Evolutionary conservation across 2,888 invertebrate species (phyloP).

Genomic region (Drosophila macrospina): DNA sequence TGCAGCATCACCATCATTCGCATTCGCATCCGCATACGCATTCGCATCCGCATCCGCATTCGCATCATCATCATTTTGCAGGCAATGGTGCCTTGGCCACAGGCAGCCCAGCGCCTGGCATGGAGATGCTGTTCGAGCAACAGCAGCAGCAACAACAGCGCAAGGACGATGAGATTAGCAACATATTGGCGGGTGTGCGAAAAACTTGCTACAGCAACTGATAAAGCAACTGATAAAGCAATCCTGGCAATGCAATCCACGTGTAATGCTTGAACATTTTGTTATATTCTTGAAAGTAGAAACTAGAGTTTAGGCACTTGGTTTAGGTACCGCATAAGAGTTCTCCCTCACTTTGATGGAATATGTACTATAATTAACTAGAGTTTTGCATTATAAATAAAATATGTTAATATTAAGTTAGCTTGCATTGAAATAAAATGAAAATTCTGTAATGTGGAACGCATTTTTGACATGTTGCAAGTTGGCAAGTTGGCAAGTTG

Average conservation of each 20-base stretch:
- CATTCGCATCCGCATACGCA: constrained; percentile 32
- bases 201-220: constrained; percentile 94
- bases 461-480: constrained; percentile 23
- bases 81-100: constrained; percentile 33
- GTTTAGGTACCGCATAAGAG: constrained; percentile 45
- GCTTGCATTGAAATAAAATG: constrained; percentile 61
- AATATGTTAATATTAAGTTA: constrained; percentile 52
- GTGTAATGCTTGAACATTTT: constrained; percentile 5
- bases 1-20: constrained; percentile 52
- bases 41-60: constrained; percentile 39
- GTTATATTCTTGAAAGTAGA: constrained; percentile 23
- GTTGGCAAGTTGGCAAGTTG: not conserved
- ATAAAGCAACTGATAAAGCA: constrained; percentile 47
- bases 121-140: constrained; percentile 85
- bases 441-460: constrained; percentile 22
- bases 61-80: constrained; percentile 48
- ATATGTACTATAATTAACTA: constrained; percentile 41
- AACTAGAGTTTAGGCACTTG: constrained; percentile 35
- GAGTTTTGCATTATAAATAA: constrained; percentile 29
- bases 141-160: constrained; percentile 86
- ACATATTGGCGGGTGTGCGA: constrained; percentile 94
- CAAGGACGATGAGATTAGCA: constrained; percentile 94
- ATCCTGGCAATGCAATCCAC: not conserved
- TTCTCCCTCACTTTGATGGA: constrained; percentile 5
- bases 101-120: constrained; percentile 20